phyloP scores from a whole-genome alignment of 1,140 invertebrate species.

The Pseudomyrmex concolor region DNA sequence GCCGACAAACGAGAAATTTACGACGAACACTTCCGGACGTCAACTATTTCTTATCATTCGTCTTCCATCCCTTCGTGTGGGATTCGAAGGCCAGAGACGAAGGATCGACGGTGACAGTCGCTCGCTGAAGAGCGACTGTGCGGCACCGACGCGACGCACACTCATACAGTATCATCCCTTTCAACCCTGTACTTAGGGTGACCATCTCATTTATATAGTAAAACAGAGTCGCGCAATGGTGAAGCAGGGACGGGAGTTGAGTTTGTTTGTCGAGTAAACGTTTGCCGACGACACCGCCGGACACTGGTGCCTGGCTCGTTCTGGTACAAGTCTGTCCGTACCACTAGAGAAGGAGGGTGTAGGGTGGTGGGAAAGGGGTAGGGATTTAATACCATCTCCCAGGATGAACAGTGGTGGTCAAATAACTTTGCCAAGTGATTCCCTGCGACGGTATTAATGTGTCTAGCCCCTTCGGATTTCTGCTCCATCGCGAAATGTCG shows the following conservation, averaged over 20 bases:
- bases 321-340: conserved; percentile 82
- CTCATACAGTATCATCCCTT: conserved; percentile 77
- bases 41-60: conserved; percentile 60
- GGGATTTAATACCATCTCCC: conserved; percentile 83
- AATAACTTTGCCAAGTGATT: conserved; percentile 84
- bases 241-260: conserved; percentile 78
- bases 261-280: conserved; percentile 85
- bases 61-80: conserved; percentile 27
- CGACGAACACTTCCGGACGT: not conserved
- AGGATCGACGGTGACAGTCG: conserved; percentile 69
- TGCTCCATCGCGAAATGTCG: conserved; percentile 72
- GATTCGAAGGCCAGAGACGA: conserved; percentile 63
- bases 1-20: conserved; percentile 5
- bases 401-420: conserved; percentile 84
- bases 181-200: conserved; percentile 76
- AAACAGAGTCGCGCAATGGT: conserved; percentile 77
- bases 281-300: conserved; percentile 85
- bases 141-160: conserved; percentile 63
- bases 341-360: conserved; percentile 74
- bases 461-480: conserved; percentile 77
- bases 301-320: conserved; percentile 84
- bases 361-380: conserved; percentile 41
- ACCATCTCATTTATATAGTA: conserved; percentile 81
- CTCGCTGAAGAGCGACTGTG: conserved; percentile 65
- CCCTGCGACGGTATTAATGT: conserved; percentile 82